Evolutionary conservation across 2,888 invertebrate species (phyloP), one percentile per base, ranked within the genome.

Genomic region (Drosophila quinaria): DNA sequence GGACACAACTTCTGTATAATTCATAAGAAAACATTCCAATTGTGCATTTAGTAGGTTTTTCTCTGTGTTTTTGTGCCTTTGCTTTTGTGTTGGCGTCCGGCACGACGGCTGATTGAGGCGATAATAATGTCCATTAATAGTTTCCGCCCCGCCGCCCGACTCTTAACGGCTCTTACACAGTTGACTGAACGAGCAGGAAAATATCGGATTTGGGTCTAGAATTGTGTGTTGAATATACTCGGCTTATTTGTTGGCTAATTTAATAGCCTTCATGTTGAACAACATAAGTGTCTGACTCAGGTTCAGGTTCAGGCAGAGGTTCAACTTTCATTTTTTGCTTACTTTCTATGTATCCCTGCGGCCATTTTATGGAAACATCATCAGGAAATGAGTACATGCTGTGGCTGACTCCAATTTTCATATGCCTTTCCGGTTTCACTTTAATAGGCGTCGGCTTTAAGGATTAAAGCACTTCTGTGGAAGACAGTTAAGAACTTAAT

Each of bases 111-210:
- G 74, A 78, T 81, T 78, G 61, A 60, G 59, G 78, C 69, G 78
- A 86, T 88, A 88, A 83, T 83, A 86, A 71, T 54, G 60, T 59
- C 81, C 81, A 70, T 86, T 78, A 88, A 86, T 82, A 71, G 63
- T 41, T 17, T 22, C 49, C 37, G 62, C 41, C 42, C n/a, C 50
- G 11, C 8, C 11, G 17, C 47, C 8, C n/a, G 17, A 42, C 9
- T 49, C 5, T 17, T 33, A 3, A 22, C 42, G 15, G 6, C 41
- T 69, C 25, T n/a, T 35, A 17, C 13, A 17, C 9, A 35, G 17
- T n/a, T 44, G 29, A 33, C 42, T 13, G 3, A 35, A 29, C 11
- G 33, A 46, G 13, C n/a, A 60, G 39, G 41, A 29, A 35, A 46
- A 11, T 25, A 33, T 60, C 22, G 25, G 49, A 41, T 31, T 22